phyloP scores from a whole-genome alignment of 2,113 vertebrate species.

The Ellobius talpinus region DNA sequence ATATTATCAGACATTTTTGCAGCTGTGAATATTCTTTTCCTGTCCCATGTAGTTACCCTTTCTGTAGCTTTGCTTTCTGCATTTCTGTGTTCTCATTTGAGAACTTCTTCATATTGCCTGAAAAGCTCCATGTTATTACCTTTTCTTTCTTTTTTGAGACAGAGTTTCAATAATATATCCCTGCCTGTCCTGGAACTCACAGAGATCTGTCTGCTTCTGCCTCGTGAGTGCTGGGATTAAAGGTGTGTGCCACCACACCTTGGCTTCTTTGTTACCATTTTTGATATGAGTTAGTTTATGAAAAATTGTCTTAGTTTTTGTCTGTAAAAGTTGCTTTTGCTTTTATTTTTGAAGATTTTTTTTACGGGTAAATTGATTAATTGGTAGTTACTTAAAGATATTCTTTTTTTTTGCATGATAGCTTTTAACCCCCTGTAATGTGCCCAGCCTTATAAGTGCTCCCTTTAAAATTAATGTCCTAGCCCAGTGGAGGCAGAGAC shows the following conservation, averaged over 20 bases:
- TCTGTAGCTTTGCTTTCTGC: constrained; percentile 8
- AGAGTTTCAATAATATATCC: not conserved
- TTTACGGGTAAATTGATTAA: not conserved
- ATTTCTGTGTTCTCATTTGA: constrained; percentile 35
- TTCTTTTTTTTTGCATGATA: not conserved
- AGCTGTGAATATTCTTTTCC: not conserved
- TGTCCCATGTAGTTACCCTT: not conserved
- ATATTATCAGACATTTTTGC: not conserved
- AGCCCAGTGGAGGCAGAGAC: not conserved
- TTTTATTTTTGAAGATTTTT: constrained; percentile 28
- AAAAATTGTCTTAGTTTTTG: constrained; percentile 11
- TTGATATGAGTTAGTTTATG: constrained; percentile 24
- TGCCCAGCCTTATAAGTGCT: not conserved
- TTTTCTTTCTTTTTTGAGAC: not conserved
- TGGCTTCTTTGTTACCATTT: not conserved
- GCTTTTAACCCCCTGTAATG: not conserved
- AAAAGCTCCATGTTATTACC: not conserved
- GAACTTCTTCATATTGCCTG: constrained; percentile 23
- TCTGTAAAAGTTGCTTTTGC: constrained; percentile 10
- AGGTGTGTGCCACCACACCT: not conserved
- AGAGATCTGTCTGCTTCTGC: not conserved
- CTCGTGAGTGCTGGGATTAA: not conserved
- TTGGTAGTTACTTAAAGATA: not conserved
- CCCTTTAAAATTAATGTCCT: not conserved
- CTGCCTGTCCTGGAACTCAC: not conserved